These are phyloP conservation scores for Bombus impatiens DNA, from an alignment of 1,140 invertebrate species.

Conservation along the genomic window DNA sequence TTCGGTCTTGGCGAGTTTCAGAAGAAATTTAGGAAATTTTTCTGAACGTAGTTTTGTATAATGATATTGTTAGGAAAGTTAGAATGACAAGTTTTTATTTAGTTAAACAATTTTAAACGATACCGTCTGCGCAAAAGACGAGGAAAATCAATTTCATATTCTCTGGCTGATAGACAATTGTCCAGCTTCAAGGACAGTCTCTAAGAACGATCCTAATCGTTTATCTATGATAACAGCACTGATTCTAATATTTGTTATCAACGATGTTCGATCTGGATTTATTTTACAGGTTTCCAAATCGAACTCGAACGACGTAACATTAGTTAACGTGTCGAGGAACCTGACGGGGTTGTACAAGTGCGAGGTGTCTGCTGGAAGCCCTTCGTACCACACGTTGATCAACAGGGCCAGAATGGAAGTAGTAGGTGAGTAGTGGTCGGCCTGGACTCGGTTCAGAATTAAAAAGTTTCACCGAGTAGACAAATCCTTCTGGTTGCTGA, in stretches of 20 bases:
- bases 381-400: slow-evolving; percentile 87
- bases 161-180: no score
- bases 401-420: slow-evolving; percentile 86
- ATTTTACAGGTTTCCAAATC: slow-evolving; percentile 82
- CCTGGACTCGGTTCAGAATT: not conserved
- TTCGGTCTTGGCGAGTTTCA: not conserved
- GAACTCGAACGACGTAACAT: slow-evolving; percentile 82
- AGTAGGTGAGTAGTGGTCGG: slow-evolving; percentile 84
- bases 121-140: no score
- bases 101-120: no score
- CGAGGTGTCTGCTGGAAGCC: slow-evolving; percentile 89
- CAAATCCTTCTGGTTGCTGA: slow-evolving; percentile 29
- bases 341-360: slow-evolving; percentile 89
- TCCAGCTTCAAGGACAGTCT: no score
- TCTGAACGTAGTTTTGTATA: not conserved
- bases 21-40: not conserved
- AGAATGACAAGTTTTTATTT: no score
- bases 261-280: not conserved
- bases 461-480: slow-evolving; percentile 43
- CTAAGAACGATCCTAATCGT: no score
- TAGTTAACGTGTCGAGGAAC: slow-evolving; percentile 83
- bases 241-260: not conserved
- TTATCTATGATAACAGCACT: no score
- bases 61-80: not conserved
- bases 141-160: no score